Evolutionary conservation across 2,797 vertebrate genomes (phyloP).

Genomic region (Bradypus variegatus): DNA sequence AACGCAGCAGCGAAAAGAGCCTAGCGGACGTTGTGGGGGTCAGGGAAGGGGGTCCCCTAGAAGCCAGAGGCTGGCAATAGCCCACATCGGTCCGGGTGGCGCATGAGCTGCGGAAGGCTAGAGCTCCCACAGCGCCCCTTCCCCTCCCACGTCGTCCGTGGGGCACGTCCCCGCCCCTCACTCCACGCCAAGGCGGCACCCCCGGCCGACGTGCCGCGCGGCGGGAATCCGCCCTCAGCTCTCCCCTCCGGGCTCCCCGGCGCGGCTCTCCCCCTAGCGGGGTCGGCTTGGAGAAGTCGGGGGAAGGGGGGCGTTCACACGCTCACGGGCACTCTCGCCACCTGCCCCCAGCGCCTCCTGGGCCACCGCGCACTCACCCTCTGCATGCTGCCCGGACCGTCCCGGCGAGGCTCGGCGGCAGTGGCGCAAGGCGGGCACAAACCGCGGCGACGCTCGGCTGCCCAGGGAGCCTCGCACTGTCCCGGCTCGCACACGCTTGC

Average conservation of each 20-base stretch:
- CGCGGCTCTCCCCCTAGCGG: neutral
- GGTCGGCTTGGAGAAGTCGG: neutral
- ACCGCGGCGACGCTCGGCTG: neutral
- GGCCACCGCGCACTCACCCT: constrained; percentile 42
- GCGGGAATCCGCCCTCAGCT: neutral
- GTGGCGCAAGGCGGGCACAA: neutral
- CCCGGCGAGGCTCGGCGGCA: neutral
- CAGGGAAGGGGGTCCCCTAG: neutral
- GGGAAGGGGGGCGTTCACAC: neutral
- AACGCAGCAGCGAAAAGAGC: neutral
- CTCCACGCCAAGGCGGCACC: neutral
- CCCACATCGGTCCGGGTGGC: neutral
- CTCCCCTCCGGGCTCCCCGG: neutral
- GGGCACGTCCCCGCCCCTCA: neutral
- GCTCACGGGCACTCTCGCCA: neutral
- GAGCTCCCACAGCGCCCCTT: neutral
- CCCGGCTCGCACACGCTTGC: constrained; percentile 33
- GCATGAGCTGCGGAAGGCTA: no score
- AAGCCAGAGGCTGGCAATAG: neutral
- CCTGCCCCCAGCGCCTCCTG: neutral
- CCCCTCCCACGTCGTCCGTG: no score
- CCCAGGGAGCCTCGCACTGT: neutral
- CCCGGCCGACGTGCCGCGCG: neutral
- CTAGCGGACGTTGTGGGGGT: neutral
- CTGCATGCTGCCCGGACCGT: constrained; percentile 19